These are phyloP conservation scores for Atta cephalotes DNA, from an alignment of 1,140 invertebrate genomes.

Conservation along the genomic window DNA sequence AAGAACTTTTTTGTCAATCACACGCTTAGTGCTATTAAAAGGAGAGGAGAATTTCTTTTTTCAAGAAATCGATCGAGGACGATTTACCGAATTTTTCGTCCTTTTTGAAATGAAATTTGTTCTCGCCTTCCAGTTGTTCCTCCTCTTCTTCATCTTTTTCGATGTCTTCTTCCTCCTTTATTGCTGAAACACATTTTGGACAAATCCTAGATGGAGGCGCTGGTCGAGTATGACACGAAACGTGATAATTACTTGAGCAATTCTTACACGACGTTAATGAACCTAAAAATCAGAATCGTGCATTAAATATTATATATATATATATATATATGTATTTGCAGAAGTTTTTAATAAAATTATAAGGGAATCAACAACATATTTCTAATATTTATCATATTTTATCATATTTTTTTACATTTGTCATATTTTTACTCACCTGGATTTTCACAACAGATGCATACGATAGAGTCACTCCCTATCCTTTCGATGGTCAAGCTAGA, in stretches of 20 bases:
- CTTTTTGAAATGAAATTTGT: constrained; percentile 70
- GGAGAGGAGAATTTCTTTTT: constrained; percentile 57
- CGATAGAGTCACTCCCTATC: constrained; percentile 82
- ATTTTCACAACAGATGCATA: constrained; percentile 85
- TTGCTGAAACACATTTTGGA: constrained; percentile 77
- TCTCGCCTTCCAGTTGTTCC: constrained; percentile 40
- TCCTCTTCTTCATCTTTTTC: constrained; percentile 64
- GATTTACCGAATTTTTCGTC: constrained; percentile 81
- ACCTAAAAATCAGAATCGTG: constrained; percentile 73
- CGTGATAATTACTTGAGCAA: constrained; percentile 86
- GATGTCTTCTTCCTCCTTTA: constrained; percentile 67
- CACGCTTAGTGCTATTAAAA: constrained; percentile 72
- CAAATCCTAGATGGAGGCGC: constrained; percentile 79
- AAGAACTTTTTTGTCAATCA: constrained; percentile 82
- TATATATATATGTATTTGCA: not conserved
- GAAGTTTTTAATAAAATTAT: not conserved
- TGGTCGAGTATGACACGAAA: constrained; percentile 84
- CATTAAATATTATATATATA: not conserved
- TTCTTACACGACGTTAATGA: constrained; percentile 85
- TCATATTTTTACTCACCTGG: constrained; percentile 76
- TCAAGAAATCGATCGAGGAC: constrained; percentile 63
- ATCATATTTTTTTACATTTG: too few species aligned
- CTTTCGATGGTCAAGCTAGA: constrained; percentile 81
- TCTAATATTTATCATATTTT: not conserved
- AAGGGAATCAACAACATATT: constrained; percentile 33